phyloP scores from a whole-genome alignment of 2,797 vertebrate genomes.

The Cyprinodon diabolis region DNA sequence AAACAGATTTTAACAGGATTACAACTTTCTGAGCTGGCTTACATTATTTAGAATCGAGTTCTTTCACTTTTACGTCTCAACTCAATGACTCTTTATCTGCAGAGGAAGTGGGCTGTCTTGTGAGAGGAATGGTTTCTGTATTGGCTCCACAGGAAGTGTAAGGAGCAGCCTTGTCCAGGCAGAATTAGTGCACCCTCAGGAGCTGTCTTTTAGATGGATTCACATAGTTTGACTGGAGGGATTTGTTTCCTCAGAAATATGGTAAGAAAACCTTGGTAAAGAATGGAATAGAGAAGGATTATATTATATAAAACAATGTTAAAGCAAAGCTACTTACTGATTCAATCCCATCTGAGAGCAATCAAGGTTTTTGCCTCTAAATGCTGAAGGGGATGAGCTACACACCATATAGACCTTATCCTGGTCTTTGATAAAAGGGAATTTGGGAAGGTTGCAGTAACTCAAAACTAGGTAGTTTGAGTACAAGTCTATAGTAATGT shows the following conservation, averaged over 20 bases:
- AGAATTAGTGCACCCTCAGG: slow-evolving; percentile 63
- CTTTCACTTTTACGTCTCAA: slow-evolving; percentile 11
- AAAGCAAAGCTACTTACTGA: neutral
- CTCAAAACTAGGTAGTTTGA: too few species aligned
- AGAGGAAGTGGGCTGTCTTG: slow-evolving; percentile 60
- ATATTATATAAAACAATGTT: neutral
- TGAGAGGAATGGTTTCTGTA: slow-evolving; percentile 64
- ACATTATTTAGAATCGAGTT: neutral
- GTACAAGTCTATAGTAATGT: too few species aligned
- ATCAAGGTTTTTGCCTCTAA: neutral
- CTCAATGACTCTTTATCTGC: slow-evolving; percentile 39
- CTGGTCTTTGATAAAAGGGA: too few species aligned
- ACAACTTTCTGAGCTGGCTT: neutral
- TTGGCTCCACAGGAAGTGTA: slow-evolving; percentile 65
- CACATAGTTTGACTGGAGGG: slow-evolving; percentile 11
- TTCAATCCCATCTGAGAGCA: neutral
- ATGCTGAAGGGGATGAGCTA: neutral
- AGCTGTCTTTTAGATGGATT: slow-evolving; percentile 52
- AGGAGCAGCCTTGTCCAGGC: slow-evolving; percentile 52
- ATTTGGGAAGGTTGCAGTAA: too few species aligned
- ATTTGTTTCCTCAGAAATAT: slow-evolving; percentile 9
- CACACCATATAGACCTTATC: neutral
- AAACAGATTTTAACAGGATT: neutral
- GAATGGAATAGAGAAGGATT: slow-evolving; percentile 2
- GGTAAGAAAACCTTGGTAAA: slow-evolving; percentile 2